Evolutionary conservation across 2,888 invertebrate species (phyloP).

Genomic region (Chesias legatella): DNA sequence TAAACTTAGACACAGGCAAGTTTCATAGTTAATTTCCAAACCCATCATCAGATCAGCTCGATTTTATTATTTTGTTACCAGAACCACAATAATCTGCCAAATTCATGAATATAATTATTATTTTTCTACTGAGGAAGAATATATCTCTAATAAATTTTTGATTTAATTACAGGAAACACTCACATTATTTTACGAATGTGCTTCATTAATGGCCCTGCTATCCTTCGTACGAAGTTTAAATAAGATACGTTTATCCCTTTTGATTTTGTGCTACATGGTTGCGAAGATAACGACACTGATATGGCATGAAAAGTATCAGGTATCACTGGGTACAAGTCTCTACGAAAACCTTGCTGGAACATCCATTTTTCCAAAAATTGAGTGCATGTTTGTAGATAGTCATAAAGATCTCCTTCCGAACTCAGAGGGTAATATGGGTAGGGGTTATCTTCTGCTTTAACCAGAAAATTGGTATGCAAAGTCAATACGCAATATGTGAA

Average conservation of each 20-base stretch:
- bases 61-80: no score
- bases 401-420: conserved; percentile 45
- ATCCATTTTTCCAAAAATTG: conserved; percentile 70
- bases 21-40: no score
- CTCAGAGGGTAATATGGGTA: conserved; percentile 62
- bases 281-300: conserved; percentile 48
- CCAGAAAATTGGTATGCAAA: conserved; percentile 48
- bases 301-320: conserved; percentile 68
- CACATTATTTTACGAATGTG: conserved; percentile 60
- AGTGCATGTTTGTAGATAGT: conserved; percentile 54
- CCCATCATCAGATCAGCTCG: no score
- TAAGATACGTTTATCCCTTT: conserved; percentile 67
- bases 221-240: conserved; percentile 61
- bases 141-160: no score
- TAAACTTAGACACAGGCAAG: no score
- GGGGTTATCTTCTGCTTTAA: conserved; percentile 49
- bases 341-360: conserved; percentile 71
- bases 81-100: no score
- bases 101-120: no score
- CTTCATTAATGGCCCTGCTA: conserved; percentile 69
- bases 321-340: conserved; percentile 66
- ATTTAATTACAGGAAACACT: no score
- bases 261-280: conserved; percentile 42
- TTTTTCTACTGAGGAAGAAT: no score
- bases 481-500: conserved; percentile 63